phyloP scores from a whole-genome alignment of 2,888 invertebrate species.

The Drosophila meridiana region DNA sequence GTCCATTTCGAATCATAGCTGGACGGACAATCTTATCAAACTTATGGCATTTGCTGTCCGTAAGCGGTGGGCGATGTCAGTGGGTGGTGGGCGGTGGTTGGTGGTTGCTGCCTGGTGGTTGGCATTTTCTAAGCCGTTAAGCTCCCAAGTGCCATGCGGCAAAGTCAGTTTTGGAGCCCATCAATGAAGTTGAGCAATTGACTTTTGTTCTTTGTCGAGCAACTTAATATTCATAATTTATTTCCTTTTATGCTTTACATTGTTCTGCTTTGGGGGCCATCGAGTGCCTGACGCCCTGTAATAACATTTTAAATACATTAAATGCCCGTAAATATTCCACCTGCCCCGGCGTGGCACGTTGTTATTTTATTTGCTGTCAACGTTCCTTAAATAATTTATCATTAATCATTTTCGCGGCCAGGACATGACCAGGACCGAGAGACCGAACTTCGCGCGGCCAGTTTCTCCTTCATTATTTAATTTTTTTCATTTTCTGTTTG shows the following conservation, averaged over 20 bases:
- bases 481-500: constrained; percentile 23
- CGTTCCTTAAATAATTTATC: constrained; percentile 75
- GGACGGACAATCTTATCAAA: constrained; percentile 61
- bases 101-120: neutral
- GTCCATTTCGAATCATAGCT: constrained; percentile 38
- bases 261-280: constrained; percentile 49
- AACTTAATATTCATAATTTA: constrained; percentile 78
- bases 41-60: constrained; percentile 42
- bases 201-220: constrained; percentile 65
- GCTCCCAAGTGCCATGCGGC: constrained; percentile 59
- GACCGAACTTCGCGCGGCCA: constrained; percentile 24
- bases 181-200: constrained; percentile 67
- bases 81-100: neutral
- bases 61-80: neutral
- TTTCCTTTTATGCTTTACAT: constrained; percentile 56
- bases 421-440: constrained; percentile 45
- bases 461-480: constrained; percentile 2
- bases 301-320: constrained; percentile 75
- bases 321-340: constrained; percentile 67
- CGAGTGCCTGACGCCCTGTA: constrained; percentile 35
- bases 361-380: constrained; percentile 61
- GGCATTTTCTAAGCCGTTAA: constrained; percentile 75
- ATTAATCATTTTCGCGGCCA: constrained; percentile 70
- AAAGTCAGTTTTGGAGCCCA: constrained; percentile 31
- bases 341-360: constrained; percentile 31